Percentiles rank a stretch among this genome's conserved stretches.
phyloP scores from a whole-genome alignment of 2,797 vertebrate species.

The Catamblyrhynchus diadema region DNA sequence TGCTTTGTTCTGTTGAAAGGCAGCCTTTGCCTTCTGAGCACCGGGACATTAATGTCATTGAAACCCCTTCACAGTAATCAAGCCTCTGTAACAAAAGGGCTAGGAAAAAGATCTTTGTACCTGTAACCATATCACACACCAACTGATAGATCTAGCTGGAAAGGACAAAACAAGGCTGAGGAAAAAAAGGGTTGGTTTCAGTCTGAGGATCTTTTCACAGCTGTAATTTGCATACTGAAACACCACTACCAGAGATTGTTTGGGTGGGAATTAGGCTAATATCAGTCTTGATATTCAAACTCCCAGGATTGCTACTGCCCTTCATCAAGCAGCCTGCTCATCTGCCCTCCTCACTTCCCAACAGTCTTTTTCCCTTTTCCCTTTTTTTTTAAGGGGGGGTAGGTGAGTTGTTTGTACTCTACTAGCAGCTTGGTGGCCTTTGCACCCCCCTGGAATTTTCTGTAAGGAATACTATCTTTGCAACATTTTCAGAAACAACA shows the following conservation, averaged over 20 bases:
- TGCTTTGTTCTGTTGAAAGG: slow-evolving; percentile 65
- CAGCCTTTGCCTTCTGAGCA: slow-evolving; percentile 64
- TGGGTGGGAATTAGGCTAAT: background rate
- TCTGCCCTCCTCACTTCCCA: background rate
- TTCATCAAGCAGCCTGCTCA: background rate
- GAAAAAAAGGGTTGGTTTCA: background rate
- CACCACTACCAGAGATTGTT: background rate
- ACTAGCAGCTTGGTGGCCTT: background rate
- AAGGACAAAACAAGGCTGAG: slow-evolving; percentile 32
- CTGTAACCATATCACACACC: slow-evolving; percentile 64
- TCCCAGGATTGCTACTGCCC: background rate
- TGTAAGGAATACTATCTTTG: background rate
- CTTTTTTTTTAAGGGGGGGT: background rate
- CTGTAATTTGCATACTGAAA: slow-evolving; percentile 2
- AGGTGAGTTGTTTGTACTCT: background rate
- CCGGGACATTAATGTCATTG: slow-evolving; percentile 70
- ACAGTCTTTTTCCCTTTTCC: background rate
- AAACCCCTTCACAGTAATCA: slow-evolving; percentile 67
- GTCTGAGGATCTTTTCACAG: background rate
- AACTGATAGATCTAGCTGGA: slow-evolving; percentile 48
- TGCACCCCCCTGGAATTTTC: background rate
- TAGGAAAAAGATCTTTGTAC: slow-evolving; percentile 71
- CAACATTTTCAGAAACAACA: background rate
- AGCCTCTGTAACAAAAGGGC: slow-evolving; percentile 74
- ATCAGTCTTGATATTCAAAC: background rate